phyloP scores from a whole-genome alignment of 2,888 invertebrate species.

The Polietes domitor region DNA sequence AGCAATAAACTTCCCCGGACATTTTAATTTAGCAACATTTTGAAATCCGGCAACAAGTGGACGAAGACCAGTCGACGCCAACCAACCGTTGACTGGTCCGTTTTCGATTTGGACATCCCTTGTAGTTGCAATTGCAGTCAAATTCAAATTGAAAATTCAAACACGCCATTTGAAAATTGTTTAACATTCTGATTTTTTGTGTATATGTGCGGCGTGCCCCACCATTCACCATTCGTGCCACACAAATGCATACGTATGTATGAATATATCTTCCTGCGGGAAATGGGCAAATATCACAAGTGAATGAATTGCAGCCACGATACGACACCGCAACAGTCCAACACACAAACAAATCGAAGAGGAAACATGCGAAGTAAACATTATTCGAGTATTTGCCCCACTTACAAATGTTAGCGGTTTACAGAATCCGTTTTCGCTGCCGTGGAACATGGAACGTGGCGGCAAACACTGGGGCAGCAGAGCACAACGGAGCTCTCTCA shows the following conservation, averaged over 20 bases:
- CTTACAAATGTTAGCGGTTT: slow-evolving; percentile 63
- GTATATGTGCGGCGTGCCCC: neutral
- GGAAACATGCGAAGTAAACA: slow-evolving; percentile 38
- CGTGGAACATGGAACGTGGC: neutral
- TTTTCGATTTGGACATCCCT: neutral
- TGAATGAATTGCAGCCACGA: slow-evolving; percentile 49
- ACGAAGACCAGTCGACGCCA: no score
- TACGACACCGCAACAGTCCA: slow-evolving; percentile 52
- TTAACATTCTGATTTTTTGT: slow-evolving; percentile 10
- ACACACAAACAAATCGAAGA: slow-evolving; percentile 12
- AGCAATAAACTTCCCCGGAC: no score
- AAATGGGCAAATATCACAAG: slow-evolving; percentile 50
- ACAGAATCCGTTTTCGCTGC: no score
- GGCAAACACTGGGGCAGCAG: neutral
- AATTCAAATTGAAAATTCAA: slow-evolving; percentile 27
- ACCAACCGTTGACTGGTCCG: no score
- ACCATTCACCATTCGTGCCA: neutral
- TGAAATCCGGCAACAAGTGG: no score
- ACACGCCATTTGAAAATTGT: slow-evolving; percentile 17
- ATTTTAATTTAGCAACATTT: no score
- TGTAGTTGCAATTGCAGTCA: neutral
- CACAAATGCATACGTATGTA: neutral
- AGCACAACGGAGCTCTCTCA: neutral
- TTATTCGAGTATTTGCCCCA: slow-evolving; percentile 42
- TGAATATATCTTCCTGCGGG: neutral